Conservation (phyloP, 1,140 invertebrate genomes). For the Cyclargus thomasi region DNA sequence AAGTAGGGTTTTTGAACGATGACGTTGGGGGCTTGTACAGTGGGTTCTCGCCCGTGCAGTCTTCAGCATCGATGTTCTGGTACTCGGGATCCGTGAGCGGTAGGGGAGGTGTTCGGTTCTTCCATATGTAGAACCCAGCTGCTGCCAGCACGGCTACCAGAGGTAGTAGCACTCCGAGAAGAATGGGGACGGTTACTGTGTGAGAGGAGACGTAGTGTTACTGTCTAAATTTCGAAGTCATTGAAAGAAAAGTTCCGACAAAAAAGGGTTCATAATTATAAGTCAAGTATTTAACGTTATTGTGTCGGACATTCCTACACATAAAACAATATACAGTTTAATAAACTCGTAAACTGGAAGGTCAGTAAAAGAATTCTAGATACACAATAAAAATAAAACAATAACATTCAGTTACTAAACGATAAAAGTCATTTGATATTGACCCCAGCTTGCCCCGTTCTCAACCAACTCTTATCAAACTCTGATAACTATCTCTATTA, state of each 20-base stretch:
- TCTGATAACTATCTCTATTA: not conserved
- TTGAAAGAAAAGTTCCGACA: too few species aligned
- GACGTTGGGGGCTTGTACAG: slow-evolving; percentile 65
- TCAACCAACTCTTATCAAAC: not conserved
- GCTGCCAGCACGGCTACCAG: slow-evolving; percentile 90
- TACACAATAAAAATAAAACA: not conserved
- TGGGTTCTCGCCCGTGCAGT: slow-evolving; percentile 73
- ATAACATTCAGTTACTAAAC: not conserved
- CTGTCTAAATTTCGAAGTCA: too few species aligned
- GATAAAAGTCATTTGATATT: not conserved
- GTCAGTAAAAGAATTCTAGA: not conserved
- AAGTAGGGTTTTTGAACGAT: slow-evolving; percentile 67
- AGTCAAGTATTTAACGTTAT: too few species aligned
- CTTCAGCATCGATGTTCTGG: slow-evolving; percentile 89
- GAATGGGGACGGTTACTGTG: slow-evolving; percentile 45
- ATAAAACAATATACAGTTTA: too few species aligned
- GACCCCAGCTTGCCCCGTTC: too few species aligned
- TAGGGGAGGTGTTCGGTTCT: slow-evolving; percentile 87
- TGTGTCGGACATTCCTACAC: too few species aligned
- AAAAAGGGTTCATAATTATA: too few species aligned
- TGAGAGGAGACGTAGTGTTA: not conserved
- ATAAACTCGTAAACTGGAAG: too few species aligned
- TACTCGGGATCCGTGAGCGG: slow-evolving; percentile 89
- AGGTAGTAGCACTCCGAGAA: slow-evolving; percentile 82
- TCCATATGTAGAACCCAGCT: slow-evolving; percentile 83